Conservation (phyloP, 1,140 invertebrate species). For the Diorhabda carinulata region DNA sequence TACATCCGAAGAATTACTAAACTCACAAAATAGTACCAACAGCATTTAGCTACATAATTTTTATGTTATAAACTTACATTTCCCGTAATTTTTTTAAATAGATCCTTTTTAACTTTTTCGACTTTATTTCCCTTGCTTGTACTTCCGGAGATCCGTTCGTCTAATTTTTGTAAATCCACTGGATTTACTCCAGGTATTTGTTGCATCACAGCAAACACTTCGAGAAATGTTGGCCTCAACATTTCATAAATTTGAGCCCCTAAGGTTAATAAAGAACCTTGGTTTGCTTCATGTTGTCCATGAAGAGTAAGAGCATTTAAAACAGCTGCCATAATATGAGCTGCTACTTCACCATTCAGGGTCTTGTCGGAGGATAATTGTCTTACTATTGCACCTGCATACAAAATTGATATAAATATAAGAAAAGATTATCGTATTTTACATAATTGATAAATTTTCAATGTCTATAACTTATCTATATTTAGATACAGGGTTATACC, state of each 20-base stretch:
- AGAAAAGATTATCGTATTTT: too few species aligned
- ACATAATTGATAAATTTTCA: too few species aligned
- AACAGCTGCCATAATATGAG: slow-evolving; percentile 67
- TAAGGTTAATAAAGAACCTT: slow-evolving; percentile 64
- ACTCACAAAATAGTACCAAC: too few species aligned
- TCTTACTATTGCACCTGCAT: slow-evolving; percentile 40
- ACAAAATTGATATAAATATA: too few species aligned
- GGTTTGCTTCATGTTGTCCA: slow-evolving; percentile 82
- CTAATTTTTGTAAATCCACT: slow-evolving; percentile 73
- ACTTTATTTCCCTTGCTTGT: slow-evolving; percentile 71
- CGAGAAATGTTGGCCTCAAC: slow-evolving; percentile 69
- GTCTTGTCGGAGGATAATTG: slow-evolving; percentile 55
- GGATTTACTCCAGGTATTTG: slow-evolving; percentile 74
- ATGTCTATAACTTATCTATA: too few species aligned
- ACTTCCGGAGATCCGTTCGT: slow-evolving; percentile 72
- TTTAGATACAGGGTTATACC: too few species aligned
- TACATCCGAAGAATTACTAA: too few species aligned
- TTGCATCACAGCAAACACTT: slow-evolving; percentile 64
- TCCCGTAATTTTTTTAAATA: slow-evolving; percentile 83
- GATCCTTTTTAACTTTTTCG: slow-evolving; percentile 84
- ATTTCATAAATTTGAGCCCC: slow-evolving; percentile 77
- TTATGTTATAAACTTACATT: slow-evolving; percentile 53
- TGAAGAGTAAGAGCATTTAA: slow-evolving; percentile 72
- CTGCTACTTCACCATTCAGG: slow-evolving; percentile 61
- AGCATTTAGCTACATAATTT: background rate